These are phyloP conservation scores for Graptemys geographica DNA, from an alignment of 2,797 vertebrate species.

Conservation along the genomic window DNA sequence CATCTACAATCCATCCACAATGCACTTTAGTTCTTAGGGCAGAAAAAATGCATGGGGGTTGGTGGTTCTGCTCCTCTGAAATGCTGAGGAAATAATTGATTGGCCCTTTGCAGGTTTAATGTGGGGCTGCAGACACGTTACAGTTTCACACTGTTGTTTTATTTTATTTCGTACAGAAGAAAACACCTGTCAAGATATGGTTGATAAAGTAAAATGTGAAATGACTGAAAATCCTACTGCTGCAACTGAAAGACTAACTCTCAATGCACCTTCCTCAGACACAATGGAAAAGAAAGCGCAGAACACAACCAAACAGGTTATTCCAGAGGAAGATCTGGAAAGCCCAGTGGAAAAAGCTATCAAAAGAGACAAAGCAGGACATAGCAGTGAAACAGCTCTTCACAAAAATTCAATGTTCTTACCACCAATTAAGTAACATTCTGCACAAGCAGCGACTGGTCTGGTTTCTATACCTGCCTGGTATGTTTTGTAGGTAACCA, in stretches of 20 bases:
- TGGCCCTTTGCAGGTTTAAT: not conserved
- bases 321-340: constrained; percentile 37
- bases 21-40: not conserved
- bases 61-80: not conserved
- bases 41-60: not conserved
- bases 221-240: constrained; percentile 34
- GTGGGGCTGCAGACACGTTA: not conserved
- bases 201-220: constrained; percentile 78
- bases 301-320: not conserved
- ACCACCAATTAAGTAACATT: constrained; percentile 67
- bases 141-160: not conserved
- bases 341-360: constrained; percentile 36
- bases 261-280: not conserved
- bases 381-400: constrained; percentile 40
- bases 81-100: not conserved
- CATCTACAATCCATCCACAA: not conserved
- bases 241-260: constrained; percentile 38
- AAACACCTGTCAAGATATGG: constrained; percentile 66
- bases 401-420: constrained; percentile 52
- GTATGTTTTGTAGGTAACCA: constrained; percentile 42
- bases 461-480: constrained; percentile 22
- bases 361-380: constrained; percentile 12
- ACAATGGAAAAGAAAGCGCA: not conserved
- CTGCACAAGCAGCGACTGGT: not conserved
- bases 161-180: constrained; percentile 69